phyloP scores from a whole-genome alignment of 2,113 vertebrate genomes.

The Hypocryptadius cinnamomeus region DNA sequence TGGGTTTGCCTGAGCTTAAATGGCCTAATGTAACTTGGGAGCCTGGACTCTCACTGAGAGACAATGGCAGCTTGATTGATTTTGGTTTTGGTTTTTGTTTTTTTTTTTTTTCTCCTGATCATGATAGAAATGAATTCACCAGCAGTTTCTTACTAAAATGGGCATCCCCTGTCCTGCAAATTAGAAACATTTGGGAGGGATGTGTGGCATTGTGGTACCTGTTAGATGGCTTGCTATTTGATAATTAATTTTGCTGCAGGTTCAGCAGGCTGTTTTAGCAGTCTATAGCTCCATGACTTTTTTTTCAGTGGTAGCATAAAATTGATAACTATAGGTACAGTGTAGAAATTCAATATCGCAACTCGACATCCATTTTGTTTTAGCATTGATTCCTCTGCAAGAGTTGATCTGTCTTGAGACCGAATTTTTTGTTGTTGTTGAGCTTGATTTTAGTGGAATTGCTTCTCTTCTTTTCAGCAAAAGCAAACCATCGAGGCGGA shows the following conservation, averaged over 20 bases:
- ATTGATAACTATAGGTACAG: not conserved
- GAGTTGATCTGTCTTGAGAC: not conserved
- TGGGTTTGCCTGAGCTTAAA: not conserved
- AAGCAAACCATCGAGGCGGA: constrained; percentile 89
- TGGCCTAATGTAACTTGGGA: not conserved
- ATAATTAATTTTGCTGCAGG: not conserved
- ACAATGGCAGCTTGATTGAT: not conserved
- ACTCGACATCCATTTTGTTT: not conserved
- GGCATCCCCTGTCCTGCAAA: not conserved
- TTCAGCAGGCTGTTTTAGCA: not conserved
- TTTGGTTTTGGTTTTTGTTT: not conserved
- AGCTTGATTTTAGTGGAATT: not conserved
- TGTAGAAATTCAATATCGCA: not conserved
- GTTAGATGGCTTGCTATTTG: not conserved
- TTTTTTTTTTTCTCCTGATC: fast-evolving
- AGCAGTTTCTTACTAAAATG: not conserved
- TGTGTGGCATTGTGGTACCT: not conserved
- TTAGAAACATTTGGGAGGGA: not conserved
- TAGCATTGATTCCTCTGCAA: not conserved
- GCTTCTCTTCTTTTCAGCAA: constrained; percentile 63
- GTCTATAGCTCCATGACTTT: not conserved
- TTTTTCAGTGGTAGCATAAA: not conserved
- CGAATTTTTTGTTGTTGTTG: not conserved
- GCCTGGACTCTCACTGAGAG: not conserved
- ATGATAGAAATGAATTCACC: not conserved